phyloP scores from a whole-genome alignment of 2,797 vertebrate species.

The Poeciliopsis paucimaculata region DNA sequence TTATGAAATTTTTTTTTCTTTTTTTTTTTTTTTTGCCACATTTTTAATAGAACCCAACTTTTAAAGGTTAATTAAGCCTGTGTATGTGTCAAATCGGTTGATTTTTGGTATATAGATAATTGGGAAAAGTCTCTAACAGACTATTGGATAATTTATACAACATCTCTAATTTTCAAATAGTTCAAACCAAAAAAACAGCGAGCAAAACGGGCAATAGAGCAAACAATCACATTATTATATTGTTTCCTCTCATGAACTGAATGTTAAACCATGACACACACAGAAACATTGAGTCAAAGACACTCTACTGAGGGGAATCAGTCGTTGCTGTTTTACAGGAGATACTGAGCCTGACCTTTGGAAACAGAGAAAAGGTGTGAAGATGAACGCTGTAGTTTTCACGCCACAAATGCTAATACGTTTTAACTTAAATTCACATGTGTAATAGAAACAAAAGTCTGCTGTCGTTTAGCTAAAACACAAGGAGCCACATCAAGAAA shows the following conservation, averaged over 20 bases:
- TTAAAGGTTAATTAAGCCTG: neutral
- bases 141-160: neutral
- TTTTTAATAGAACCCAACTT: neutral
- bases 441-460: constrained; percentile 39
- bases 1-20: neutral
- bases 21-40: neutral
- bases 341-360: constrained; percentile 29
- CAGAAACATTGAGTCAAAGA: neutral
- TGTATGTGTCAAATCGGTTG: neutral
- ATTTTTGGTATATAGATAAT: neutral
- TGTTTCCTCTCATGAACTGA: neutral
- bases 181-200: neutral
- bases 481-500: constrained; percentile 23
- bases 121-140: neutral
- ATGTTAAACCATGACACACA: neutral
- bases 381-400: constrained; percentile 49
- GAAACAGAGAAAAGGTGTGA: constrained; percentile 34
- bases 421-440: constrained; percentile 51
- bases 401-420: constrained; percentile 67
- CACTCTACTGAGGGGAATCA: constrained; percentile 13
- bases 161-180: neutral
- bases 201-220: neutral
- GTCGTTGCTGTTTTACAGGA: constrained; percentile 15
- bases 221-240: neutral
- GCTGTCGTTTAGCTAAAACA: constrained; percentile 22